A percentile compares a stretch with the other conserved stretches of the same genome.
Evolutionary conservation across 1,140 invertebrate genomes (phyloP).

Genomic region (Epicauta chinensis): DNA sequence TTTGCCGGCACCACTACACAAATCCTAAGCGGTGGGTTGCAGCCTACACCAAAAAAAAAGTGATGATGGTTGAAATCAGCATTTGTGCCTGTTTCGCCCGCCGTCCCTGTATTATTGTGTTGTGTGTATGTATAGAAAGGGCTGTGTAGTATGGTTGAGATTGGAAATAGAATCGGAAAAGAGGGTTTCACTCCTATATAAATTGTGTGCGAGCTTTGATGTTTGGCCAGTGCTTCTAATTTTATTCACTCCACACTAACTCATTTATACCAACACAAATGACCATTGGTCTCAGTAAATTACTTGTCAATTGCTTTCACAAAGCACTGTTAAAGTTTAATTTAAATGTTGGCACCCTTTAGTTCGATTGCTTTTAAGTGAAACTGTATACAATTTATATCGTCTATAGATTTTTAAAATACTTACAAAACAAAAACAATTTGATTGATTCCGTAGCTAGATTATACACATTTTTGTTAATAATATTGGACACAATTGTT

Average conservation of each 20-base stretch:
- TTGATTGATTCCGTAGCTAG: too few relatives aligned
- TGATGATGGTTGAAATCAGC: too few relatives aligned
- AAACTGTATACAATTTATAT: conserved; percentile 14
- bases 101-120: too few relatives aligned
- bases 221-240: conserved; percentile 40
- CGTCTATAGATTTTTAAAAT: too few relatives aligned
- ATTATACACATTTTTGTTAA: too few relatives aligned
- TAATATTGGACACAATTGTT: too few relatives aligned
- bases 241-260: conserved; percentile 41
- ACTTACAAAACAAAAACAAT: too few relatives aligned
- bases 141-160: not conserved
- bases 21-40: too few relatives aligned
- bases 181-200: conserved; percentile 9
- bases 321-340: conserved; percentile 35
- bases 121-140: too few relatives aligned
- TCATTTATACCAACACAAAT: conserved; percentile 43
- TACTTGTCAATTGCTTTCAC: conserved; percentile 43
- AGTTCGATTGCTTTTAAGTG: conserved; percentile 16
- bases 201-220: conserved; percentile 34
- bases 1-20: too few relatives aligned
- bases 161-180: conserved; percentile 1
- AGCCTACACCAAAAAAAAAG: too few relatives aligned
- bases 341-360: conserved; percentile 34
- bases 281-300: conserved; percentile 43
- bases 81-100: too few relatives aligned